Evolutionary conservation across 2,113 vertebrate species (phyloP).

Genomic region (Tachycineta bicolor): DNA sequence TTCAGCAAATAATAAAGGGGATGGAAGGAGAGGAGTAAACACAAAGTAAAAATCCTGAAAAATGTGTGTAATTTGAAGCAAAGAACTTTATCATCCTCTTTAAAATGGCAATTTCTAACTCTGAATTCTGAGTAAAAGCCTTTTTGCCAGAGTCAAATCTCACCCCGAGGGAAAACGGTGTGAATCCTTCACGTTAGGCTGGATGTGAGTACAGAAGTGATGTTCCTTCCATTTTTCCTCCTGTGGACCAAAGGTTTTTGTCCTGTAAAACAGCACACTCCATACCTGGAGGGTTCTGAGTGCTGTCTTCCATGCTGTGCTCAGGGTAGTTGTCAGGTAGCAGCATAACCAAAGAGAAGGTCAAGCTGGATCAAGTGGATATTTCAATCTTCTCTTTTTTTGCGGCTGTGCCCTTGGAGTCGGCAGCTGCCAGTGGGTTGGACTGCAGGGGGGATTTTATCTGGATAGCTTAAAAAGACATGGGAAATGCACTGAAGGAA

Average conservation of each 20-base stretch:
- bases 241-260: fast-evolving
- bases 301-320: fast-evolving
- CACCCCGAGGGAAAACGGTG: not conserved
- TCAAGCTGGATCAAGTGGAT: not conserved
- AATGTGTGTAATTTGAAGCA: not conserved
- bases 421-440: not conserved
- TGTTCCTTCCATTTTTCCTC: not conserved
- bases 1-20: not conserved
- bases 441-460: not conserved
- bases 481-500: not conserved
- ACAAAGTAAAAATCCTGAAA: not conserved
- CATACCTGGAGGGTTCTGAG: not conserved
- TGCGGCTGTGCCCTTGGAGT: not conserved
- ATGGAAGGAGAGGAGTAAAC: not conserved
- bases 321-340: not conserved
- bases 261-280: not conserved
- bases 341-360: not conserved
- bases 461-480: not conserved
- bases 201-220: not conserved
- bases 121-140: not conserved
- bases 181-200: not conserved
- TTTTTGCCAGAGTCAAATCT: not conserved
- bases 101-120: not conserved
- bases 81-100: not conserved
- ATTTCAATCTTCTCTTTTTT: not conserved